Evolutionary conservation across 2,113 vertebrate species (phyloP).

Genomic region (Tragelaphus scriptus): DNA sequence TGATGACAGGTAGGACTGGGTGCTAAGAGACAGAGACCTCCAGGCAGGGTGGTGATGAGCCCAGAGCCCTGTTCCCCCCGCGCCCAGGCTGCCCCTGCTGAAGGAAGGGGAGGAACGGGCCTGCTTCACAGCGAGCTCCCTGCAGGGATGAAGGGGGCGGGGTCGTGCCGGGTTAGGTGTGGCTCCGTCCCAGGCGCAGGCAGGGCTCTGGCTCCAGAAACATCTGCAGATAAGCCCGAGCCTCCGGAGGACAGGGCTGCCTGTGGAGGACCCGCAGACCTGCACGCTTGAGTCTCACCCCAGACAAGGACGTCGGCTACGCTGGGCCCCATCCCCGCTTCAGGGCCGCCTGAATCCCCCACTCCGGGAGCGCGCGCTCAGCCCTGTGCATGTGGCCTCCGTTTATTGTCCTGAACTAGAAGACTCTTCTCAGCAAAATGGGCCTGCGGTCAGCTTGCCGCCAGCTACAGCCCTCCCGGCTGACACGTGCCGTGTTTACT

Average conservation of each 20-base stretch:
- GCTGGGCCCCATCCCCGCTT: background rate
- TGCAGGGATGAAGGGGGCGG: background rate
- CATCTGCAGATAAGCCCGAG: background rate
- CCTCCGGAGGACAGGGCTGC: background rate
- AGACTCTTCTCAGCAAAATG: background rate
- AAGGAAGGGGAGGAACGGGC: background rate
- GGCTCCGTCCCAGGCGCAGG: background rate
- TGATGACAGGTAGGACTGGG: background rate
- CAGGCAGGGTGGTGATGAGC: background rate
- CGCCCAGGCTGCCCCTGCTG: no score
- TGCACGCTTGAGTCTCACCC: no score
- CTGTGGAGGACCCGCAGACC: background rate
- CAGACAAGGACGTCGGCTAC: background rate
- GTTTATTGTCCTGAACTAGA: background rate
- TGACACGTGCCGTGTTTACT: fast-evolving
- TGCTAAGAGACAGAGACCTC: no score
- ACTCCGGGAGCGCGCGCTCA: background rate
- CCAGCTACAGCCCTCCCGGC: fast-evolving
- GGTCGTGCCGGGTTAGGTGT: background rate
- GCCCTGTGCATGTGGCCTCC: fast-evolving
- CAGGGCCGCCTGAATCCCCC: background rate
- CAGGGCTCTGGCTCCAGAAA: background rate
- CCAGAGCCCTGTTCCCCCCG: background rate
- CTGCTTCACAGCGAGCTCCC: background rate
- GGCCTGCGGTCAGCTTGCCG: no score